Percentiles rank a stretch among this genome's conserved stretches.
These are phyloP conservation scores for Philypnodon macrostomus DNA, from an alignment of 2,797 vertebrate species.

Conservation along the genomic window DNA sequence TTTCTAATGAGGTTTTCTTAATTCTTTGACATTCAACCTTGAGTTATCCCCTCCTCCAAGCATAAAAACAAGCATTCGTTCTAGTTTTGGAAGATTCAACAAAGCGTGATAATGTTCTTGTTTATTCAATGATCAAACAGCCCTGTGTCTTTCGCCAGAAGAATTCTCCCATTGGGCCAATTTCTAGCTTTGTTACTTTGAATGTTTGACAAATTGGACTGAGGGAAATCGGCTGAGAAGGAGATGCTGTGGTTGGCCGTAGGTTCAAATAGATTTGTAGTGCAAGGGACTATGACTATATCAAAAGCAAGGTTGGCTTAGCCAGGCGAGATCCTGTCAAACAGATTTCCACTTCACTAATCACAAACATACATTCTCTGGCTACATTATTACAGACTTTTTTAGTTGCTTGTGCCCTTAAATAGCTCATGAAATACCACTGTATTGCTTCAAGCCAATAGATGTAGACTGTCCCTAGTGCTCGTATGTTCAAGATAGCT, in stretches of 20 bases:
- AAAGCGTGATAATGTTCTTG: slow-evolving; percentile 76
- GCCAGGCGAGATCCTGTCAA: too few relatives aligned
- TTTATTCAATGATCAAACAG: slow-evolving; percentile 79
- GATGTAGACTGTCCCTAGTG: too few relatives aligned
- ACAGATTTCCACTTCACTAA: too few relatives aligned
- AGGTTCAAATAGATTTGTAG: too few relatives aligned
- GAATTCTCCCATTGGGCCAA: slow-evolving; percentile 64
- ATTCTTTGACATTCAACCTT: slow-evolving; percentile 75
- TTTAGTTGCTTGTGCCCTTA: too few relatives aligned
- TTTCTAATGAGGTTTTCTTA: slow-evolving; percentile 72
- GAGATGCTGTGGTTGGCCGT: slow-evolving; percentile 8
- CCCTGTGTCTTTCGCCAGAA: slow-evolving; percentile 67
- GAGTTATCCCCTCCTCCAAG: slow-evolving; percentile 64
- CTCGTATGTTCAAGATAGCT: too few relatives aligned
- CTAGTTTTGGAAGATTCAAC: slow-evolving; percentile 70
- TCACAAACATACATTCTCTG: too few relatives aligned
- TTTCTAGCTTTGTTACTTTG: slow-evolving; percentile 69
- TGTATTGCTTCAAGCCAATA: too few relatives aligned
- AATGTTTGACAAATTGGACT: slow-evolving; percentile 73
- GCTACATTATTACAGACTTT: too few relatives aligned
- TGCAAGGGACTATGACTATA: too few relatives aligned
- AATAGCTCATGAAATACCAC: too few relatives aligned
- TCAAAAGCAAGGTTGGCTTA: too few relatives aligned
- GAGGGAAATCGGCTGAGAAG: slow-evolving; percentile 40
- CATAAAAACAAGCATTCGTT: slow-evolving; percentile 67